Base-by-base conservation (phyloP, 2,888 invertebrate genomes). In the Morpho helenor region DNA sequence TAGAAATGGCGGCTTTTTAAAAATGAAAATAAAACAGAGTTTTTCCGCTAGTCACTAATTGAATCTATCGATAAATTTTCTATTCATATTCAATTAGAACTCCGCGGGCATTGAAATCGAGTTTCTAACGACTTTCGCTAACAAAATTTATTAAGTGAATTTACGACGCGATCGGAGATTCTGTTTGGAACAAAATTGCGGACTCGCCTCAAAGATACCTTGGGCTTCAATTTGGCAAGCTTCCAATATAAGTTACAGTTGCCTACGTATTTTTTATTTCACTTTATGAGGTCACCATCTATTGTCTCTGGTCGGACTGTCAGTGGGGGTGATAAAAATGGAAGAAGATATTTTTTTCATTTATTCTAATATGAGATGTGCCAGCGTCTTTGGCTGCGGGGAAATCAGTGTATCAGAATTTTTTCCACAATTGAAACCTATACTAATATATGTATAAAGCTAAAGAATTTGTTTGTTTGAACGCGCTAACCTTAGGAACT, bases 121-220 rank as follows among this genome's bases (percentile, higher is more conserved):
- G n/a, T 49, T 56, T 50, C 45, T 52, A 57, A 44, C 48, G 46
- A 57, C 43, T 49, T 56, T 52, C n/a, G 43, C 42, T 31, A 52
- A 52, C 47, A 52, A 42, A 57, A 55, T 61, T 40, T 50, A 58
- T 56, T 46, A 46, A 47, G 46, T 49, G 48, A 49, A 46, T 52
- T 55, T 55, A 56, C 47, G 40, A 56, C 52, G 52, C 22, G 39
- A 58, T 52, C 50, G 55, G 52, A 53, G 54, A 55, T 57, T 49
- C 43, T n/a, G 50, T 31, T 31, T 39, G 10, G 44, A 52, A 61
- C 59, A 52, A 56, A 58, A 61, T 56, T 59, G 59, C 52, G 39
- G 49, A 52, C 8, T 52, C 44, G 10, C 49, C 40, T 23, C 43
- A 52, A 44, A 56, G 52, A 56, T 52, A 59, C 55, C 61, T 58